Evolutionary conservation across 2,113 vertebrate species (phyloP).

Genomic region (Miniopterus natalensis): DNA sequence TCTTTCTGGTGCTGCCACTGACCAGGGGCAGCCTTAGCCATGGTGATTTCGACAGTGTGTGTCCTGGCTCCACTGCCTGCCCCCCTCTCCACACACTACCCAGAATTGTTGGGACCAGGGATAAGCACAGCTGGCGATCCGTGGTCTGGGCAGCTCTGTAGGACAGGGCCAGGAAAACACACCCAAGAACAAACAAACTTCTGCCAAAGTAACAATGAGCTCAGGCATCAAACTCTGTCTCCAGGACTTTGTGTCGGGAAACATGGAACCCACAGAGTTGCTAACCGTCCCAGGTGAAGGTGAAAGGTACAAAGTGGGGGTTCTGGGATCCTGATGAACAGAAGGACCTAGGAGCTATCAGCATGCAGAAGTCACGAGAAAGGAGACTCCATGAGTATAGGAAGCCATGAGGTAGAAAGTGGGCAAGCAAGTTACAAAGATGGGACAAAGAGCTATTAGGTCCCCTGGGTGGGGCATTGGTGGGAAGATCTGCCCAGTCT

Average conservation of each 20-base stretch:
- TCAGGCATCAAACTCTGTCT: background rate
- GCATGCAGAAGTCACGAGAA: background rate
- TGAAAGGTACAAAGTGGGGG: background rate
- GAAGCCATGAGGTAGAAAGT: background rate
- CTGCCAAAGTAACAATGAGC: background rate
- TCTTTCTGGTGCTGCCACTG: background rate
- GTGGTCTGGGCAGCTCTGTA: background rate
- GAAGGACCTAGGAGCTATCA: background rate
- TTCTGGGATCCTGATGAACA: background rate
- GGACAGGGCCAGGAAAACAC: background rate
- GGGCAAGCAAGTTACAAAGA: background rate
- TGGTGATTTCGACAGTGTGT: no score
- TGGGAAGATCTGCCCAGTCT: background rate
- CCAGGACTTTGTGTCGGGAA: background rate
- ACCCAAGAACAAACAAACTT: background rate
- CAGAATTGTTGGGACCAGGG: background rate
- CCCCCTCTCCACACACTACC: accelerated
- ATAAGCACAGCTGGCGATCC: background rate
- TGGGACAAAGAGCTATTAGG: background rate
- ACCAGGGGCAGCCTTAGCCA: background rate
- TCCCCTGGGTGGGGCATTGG: background rate
- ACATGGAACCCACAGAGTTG: background rate
- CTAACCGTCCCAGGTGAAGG: background rate
- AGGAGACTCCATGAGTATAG: background rate
- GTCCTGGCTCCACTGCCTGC: background rate